Conservation (phyloP, 2,113 vertebrate species). For the Prunella himalayana region DNA sequence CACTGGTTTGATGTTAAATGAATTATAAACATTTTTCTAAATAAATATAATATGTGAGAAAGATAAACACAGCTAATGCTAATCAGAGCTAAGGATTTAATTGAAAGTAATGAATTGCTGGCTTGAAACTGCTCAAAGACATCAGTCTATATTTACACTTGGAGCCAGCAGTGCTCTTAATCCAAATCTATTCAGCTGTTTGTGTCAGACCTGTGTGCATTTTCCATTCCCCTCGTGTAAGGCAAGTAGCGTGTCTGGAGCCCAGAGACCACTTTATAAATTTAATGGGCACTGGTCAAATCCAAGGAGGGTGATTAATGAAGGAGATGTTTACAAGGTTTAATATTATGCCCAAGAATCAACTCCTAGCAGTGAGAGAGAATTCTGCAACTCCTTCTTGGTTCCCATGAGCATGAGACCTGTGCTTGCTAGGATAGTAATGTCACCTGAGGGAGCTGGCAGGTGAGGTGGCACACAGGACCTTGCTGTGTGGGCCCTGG, state of each 20-base stretch:
- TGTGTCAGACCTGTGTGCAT: neutral
- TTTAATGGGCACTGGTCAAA: neutral
- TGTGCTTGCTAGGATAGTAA: fast-evolving
- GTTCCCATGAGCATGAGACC: fast-evolving
- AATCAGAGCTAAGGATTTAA: neutral
- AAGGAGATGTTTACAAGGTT: neutral
- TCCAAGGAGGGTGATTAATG: neutral
- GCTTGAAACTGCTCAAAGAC: neutral
- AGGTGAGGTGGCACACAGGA: neutral
- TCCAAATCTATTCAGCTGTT: neutral
- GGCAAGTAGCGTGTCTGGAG: neutral
- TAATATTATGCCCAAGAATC: neutral
- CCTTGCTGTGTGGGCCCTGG: neutral
- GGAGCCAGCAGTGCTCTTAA: neutral
- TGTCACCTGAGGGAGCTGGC: neutral
- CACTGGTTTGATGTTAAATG: neutral
- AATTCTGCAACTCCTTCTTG: neutral
- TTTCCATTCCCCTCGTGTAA: neutral
- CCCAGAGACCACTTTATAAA: neutral
- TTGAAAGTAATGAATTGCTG: neutral
- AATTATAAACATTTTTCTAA: neutral
- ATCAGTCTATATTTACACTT: neutral
- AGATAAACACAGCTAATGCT: neutral
- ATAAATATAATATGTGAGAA: neutral
- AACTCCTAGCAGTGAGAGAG: neutral